Conservation (phyloP, 2,113 vertebrate species). For the Psophia crepitans region DNA sequence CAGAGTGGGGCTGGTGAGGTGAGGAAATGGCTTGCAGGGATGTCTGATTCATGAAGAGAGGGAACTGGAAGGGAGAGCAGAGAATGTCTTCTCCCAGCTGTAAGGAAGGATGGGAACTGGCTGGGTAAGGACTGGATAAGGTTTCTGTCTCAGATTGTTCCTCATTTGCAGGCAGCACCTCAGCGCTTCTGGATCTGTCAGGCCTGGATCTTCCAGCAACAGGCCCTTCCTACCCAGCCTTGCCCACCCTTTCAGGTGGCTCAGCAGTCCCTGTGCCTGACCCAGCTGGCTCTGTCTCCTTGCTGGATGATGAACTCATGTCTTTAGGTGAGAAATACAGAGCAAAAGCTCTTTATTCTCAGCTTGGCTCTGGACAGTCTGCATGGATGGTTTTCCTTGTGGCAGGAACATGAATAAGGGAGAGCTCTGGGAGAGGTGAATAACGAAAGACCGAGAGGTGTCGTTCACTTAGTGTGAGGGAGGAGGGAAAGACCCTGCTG, state of each 20-base stretch:
- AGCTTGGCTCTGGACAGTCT: not conserved
- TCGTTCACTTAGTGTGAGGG: not conserved
- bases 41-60: not conserved
- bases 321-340: conserved; percentile 82
- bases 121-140: not conserved
- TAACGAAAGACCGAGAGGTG: not conserved
- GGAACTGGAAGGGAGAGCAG: not conserved
- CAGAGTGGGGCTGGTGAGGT: not conserved
- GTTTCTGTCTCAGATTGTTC: not conserved
- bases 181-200: conserved; percentile 88
- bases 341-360: not conserved
- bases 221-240: conserved; percentile 72
- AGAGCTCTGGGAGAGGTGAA: not conserved
- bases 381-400: not conserved
- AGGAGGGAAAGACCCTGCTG: not conserved
- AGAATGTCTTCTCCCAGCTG: not conserved
- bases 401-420: not conserved
- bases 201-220: conserved; percentile 82
- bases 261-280: conserved; percentile 71
- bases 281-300: conserved; percentile 75
- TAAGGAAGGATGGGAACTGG: not conserved
- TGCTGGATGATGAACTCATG: conserved; percentile 96
- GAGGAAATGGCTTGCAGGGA: not conserved
- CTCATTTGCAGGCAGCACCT: conserved; percentile 75
- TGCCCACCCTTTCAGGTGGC: conserved; percentile 58